A percentile compares a stretch with the other conserved stretches of the same genome.
phyloP scores from a whole-genome alignment of 2,113 vertebrate species.

The Jacana jacana region DNA sequence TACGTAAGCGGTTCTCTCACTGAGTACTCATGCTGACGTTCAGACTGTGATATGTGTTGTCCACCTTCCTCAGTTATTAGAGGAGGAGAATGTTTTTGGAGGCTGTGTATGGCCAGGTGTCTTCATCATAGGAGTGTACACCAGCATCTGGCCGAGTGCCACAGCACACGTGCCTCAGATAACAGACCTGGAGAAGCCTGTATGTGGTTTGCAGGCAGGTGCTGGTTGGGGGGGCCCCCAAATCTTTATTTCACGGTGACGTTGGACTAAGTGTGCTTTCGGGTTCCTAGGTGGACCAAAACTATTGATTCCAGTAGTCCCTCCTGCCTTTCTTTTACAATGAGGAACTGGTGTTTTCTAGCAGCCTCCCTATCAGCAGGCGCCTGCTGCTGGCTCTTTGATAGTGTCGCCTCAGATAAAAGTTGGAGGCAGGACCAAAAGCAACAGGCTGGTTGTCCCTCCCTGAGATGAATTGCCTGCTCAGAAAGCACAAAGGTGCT shows the following conservation, averaged over 20 bases:
- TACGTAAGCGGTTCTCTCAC: not conserved
- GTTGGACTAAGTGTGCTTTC: not conserved
- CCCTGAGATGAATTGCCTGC: not conserved
- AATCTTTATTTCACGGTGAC: not conserved
- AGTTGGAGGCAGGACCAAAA: not conserved
- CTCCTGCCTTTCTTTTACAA: not conserved
- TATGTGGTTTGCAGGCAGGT: not conserved
- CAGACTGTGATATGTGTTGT: not conserved
- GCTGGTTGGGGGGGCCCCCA: not conserved
- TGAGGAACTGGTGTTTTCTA: not conserved
- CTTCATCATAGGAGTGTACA: fast-evolving
- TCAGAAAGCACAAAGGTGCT: not conserved
- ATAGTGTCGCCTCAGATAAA: not conserved
- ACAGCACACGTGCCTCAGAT: fast-evolving
- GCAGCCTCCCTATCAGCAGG: not conserved
- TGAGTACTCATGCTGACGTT: not conserved
- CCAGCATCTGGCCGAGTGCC: not conserved
- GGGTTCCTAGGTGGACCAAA: not conserved
- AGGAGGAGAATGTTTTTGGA: not conserved
- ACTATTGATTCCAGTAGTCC: not conserved
- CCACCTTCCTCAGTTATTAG: fast-evolving
- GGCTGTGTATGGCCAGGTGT: not conserved
- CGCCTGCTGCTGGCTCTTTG: not conserved
- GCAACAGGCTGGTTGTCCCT: not conserved
- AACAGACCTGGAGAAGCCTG: fast-evolving